Base-by-base conservation (phyloP, 2,797 vertebrate genomes). In the Molossus alvarezi region DNA sequence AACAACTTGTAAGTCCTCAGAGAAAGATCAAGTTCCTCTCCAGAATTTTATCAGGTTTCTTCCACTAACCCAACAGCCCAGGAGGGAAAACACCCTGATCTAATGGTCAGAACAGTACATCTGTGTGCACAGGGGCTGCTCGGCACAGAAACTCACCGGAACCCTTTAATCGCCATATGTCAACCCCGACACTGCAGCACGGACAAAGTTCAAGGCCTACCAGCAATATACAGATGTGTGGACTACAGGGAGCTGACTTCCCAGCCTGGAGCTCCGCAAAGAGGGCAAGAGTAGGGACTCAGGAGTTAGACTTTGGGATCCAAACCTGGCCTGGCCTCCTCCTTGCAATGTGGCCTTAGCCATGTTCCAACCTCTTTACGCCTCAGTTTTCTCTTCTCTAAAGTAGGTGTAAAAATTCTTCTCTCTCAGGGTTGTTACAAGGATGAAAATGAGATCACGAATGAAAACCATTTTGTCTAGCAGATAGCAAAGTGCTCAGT, bases 41-140 rank as follows among this genome's bases (percentile, higher is more conserved):
- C 60, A 96, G 92, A 62, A 92, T 98, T 98, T 98, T 97, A 97
- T 95, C 96, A 90, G 89, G 62, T 96, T 94, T 96, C 91, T 97
- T 96, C 85, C 62, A 95, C 45, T 88, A 94, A 90, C 81, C 73
- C 53, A 37, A 90, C 88, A 79, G 82, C 67, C 88, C 77, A 76
- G 64, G 51, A 88, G 10, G 86, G 75, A 29, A 88, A 71, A 95
- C 79, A 82, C 64, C 29, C 79, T 62, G 90, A 95, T 29, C 72
- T 64, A 76, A 45, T 1, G 62, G 51, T 60, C 51, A 91, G 67
- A 84, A 83, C 8, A 41, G 71, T 29, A 82, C 85, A 72, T 53
- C 65, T 55, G 15, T 57, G 67, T 82, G 53, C 37, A 45, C 4
- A 86, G 72, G 20, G 48, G 64, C 82, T 81, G 41, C 9, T 15